Percentiles rank a stretch among this genome's conserved stretches.
Evolutionary conservation across 2,888 invertebrate genomes (phyloP).

Genomic region (Cinara cedri): DNA sequence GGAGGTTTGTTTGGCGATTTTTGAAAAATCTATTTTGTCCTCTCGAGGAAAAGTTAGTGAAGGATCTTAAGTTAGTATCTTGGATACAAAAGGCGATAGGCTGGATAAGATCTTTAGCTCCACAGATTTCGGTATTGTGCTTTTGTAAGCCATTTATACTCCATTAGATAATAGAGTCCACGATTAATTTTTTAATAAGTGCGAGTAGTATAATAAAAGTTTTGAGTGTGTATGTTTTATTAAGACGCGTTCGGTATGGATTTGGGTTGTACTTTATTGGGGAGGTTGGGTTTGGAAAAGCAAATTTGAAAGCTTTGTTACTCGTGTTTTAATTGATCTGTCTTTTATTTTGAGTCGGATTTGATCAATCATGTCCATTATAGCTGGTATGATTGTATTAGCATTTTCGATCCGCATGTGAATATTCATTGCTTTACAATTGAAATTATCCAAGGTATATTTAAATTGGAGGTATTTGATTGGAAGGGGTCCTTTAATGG

Average conservation of each 20-base stretch:
- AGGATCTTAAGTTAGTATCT: conserved; percentile 7
- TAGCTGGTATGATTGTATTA: background rate
- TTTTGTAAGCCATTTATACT: conserved; percentile 11
- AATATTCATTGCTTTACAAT: background rate
- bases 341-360: background rate
- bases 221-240: background rate
- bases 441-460: background rate
- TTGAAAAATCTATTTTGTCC: background rate
- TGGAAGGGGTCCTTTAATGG: background rate
- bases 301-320: conserved; percentile 9
- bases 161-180: conserved; percentile 19
- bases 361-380: conserved; percentile 1
- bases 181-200: background rate
- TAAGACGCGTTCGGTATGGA: background rate
- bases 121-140: conserved; percentile 5
- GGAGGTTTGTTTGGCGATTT: conserved; percentile 9
- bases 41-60: background rate
- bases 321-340: background rate
- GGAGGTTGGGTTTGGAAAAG: conserved; percentile 10
- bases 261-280: background rate
- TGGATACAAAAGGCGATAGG: conserved; percentile 10
- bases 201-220: no score
- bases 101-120: conserved; percentile 5
- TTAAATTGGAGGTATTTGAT: background rate
- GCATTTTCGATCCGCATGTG: background rate